Evolutionary conservation across 2,888 invertebrate species (phyloP).

Genomic region (Drosophila imparisetae): DNA sequence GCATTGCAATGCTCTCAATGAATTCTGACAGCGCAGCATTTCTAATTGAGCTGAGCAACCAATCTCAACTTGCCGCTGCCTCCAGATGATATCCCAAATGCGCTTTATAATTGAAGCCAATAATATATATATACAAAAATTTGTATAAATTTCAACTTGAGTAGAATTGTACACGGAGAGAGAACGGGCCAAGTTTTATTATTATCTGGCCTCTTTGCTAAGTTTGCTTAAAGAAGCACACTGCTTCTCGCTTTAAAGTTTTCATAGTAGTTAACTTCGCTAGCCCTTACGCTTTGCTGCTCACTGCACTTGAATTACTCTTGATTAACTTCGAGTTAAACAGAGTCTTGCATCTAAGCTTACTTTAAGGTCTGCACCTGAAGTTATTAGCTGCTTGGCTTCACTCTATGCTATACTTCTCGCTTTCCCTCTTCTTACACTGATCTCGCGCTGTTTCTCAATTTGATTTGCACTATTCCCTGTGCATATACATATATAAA

Average conservation of each 20-base stretch:
- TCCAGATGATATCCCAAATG: neutral
- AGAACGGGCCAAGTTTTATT: neutral
- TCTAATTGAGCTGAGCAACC: neutral
- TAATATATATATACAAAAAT: neutral
- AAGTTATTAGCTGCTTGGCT: neutral
- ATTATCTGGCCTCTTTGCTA: neutral
- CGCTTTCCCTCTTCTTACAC: neutral
- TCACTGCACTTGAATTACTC: neutral
- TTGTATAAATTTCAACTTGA: neutral
- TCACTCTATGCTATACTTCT: neutral
- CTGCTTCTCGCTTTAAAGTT: neutral
- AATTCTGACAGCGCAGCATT: neutral
- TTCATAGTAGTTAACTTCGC: neutral
- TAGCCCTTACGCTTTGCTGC: neutral
- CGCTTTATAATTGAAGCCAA: neutral
- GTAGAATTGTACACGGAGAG: neutral
- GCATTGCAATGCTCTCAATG: conserved; percentile 1
- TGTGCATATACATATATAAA: neutral
- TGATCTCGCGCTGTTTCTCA: neutral
- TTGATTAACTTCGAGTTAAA: neutral
- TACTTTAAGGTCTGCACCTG: neutral
- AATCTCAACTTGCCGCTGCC: neutral
- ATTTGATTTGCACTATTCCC: neutral
- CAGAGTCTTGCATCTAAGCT: neutral
- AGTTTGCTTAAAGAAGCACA: neutral